Evolutionary conservation across 2,888 invertebrate genomes (phyloP).

Genomic region (Steinernema hermaphroditum): DNA sequence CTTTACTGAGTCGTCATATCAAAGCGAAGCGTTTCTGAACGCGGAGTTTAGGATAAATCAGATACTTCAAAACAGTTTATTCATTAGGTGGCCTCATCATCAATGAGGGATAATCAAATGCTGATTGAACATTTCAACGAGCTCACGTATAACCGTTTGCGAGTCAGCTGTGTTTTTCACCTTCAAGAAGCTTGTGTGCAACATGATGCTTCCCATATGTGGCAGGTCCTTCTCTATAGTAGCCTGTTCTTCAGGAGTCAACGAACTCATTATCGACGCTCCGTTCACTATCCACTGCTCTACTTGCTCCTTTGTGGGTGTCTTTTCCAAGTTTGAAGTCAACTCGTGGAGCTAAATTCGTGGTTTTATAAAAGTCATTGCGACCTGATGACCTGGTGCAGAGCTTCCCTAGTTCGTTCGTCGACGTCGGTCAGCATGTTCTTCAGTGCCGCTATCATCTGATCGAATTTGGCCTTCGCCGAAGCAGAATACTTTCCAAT

Average conservation of each 20-base stretch:
- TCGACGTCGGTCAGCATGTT: background rate
- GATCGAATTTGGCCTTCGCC: constrained; percentile 1
- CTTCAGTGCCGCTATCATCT: background rate
- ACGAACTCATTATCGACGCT: background rate
- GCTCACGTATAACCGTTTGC: background rate
- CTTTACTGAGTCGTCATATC: too few relatives aligned
- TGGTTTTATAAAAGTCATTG: too few relatives aligned
- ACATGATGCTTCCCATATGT: constrained; percentile 12
- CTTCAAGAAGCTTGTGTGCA: background rate
- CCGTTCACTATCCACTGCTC: constrained; percentile 7
- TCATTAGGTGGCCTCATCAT: too few relatives aligned
- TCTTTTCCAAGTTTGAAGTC: background rate
- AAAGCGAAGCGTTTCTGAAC: too few relatives aligned
- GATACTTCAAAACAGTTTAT: too few relatives aligned
- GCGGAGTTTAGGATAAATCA: too few relatives aligned
- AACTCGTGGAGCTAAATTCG: constrained; percentile 1
- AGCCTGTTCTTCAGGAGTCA: background rate
- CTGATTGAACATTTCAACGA: constrained; percentile 17
- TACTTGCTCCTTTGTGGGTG: background rate
- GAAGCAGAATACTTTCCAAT: constrained; percentile 15
- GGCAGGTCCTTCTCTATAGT: constrained; percentile 8
- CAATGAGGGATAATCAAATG: constrained; percentile 2
- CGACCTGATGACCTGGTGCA: background rate
- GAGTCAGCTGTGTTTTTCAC: background rate
- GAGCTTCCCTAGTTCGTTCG: background rate